phyloP scores from a whole-genome alignment of 2,797 vertebrate genomes.

The Crossoptilon crossoptilon region DNA sequence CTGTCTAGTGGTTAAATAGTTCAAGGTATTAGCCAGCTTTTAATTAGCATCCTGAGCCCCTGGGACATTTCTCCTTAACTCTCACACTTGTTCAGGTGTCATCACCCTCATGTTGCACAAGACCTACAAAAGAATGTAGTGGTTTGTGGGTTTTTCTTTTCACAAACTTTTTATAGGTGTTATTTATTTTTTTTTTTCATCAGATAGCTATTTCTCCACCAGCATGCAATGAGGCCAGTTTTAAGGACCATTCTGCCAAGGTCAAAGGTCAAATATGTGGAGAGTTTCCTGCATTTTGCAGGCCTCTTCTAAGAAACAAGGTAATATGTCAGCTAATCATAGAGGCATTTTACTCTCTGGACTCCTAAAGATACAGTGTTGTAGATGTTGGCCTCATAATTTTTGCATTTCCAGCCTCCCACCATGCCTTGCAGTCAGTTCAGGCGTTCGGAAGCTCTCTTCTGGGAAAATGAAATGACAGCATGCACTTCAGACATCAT shows the following conservation, averaged over 20 bases:
- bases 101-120: not conserved
- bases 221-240: not conserved
- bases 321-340: not conserved
- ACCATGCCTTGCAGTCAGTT: not conserved
- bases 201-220: not conserved
- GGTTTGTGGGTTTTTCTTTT: not conserved
- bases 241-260: not conserved
- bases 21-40: not conserved
- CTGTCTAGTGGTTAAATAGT: not conserved
- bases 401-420: not conserved
- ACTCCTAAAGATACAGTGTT: not conserved
- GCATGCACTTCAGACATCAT: not conserved
- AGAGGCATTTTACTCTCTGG: not conserved
- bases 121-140: fast-evolving
- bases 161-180: not conserved
- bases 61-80: not conserved
- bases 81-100: not conserved
- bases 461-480: constrained; percentile 31
- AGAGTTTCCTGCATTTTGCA: not conserved
- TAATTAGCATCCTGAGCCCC: not conserved
- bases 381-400: not conserved
- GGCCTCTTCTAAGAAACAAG: not conserved
- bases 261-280: not conserved
- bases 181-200: not conserved
- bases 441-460: constrained; percentile 2